Evolutionary conservation across 2,113 vertebrate genomes (phyloP), one percentile per base, ranked within the genome.

Genomic region (Balaenoptera acutorostrata): DNA sequence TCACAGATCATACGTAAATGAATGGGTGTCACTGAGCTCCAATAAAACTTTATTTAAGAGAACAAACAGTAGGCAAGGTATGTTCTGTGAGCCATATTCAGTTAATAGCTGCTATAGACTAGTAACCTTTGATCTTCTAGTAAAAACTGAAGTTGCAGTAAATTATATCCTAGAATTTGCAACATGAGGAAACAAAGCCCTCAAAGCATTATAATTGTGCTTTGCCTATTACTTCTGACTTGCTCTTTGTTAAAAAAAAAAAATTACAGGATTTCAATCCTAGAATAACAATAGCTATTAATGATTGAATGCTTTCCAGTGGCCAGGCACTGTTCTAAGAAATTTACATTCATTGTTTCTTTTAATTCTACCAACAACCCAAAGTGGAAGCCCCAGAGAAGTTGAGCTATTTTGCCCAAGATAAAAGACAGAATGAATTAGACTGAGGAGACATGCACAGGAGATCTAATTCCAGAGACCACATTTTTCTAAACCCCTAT

Each of bases 141-240:
- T 97, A 97, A 97, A 91, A 86, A 46, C 13, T 31, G 15, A 88
- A 95, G 36, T 80, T 95, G 85, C 71, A 64, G 36, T 77, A 61
- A 5, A 31, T 39, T 82, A 63, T 3, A 12, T 12, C 2, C 71
- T 83, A 85, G 59, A 88, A 74, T 91, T 90, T 97, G 55, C 0
- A 95, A 6, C 0, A 69, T 74, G 13, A 94, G 80, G 36, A 96
- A 84, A 82, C 2, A 39, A 82, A 41, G 39, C 86, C 83, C 89
- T 83, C 0, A 0, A 90, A 96, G 72, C 46, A 80, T 95, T 90
- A 6, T 55, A 81, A 8, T 57, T 69, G 31, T 78, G 2, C 1
- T 36, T 97, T 90, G 85, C 81, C 64, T 5, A 9, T 4, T 57
- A 61, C 68, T 82, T 94, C 55, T 97, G 63, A 29, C 61, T 55